Conservation (phyloP, 2,113 vertebrate species). For the Tamias sibiricus region DNA sequence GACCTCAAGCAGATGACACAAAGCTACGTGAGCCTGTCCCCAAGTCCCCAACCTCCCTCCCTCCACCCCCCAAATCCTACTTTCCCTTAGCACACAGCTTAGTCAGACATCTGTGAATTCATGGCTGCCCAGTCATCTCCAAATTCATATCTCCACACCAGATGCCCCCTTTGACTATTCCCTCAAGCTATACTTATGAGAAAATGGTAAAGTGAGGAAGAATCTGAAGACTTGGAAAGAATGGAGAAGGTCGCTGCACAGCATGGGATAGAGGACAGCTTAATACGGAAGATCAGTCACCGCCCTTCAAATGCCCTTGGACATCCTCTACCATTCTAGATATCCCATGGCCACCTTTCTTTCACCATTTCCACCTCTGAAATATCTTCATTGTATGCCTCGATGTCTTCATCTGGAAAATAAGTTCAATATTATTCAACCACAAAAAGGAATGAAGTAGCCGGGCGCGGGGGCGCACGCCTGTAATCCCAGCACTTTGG, state of each 20-base stretch:
- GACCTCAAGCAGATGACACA: not conserved
- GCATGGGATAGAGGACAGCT: too few relatives aligned
- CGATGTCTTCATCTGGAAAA: slow-evolving; percentile 4
- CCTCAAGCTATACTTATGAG: not conserved
- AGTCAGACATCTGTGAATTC: not conserved
- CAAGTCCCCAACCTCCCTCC: not conserved
- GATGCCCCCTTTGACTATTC: not conserved
- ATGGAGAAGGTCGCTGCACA: not conserved
- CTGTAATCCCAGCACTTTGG: too few relatives aligned
- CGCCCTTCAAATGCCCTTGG: not conserved
- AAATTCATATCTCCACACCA: not conserved
- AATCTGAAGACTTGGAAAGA: not conserved
- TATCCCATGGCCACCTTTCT: not conserved
- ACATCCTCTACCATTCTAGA: not conserved
- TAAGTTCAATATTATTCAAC: not conserved
- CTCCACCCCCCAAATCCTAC: too few relatives aligned
- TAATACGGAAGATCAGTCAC: not conserved
- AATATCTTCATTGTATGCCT: not conserved
- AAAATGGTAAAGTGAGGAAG: not conserved
- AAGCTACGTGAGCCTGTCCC: not conserved
- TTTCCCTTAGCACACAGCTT: not conserved
- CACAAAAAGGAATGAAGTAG: not conserved
- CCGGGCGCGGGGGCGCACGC: too few relatives aligned
- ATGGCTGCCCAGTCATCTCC: not conserved
- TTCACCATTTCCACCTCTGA: not conserved